Conservation (phyloP, 2,113 vertebrate genomes). For the Nettapus auritus region DNA sequence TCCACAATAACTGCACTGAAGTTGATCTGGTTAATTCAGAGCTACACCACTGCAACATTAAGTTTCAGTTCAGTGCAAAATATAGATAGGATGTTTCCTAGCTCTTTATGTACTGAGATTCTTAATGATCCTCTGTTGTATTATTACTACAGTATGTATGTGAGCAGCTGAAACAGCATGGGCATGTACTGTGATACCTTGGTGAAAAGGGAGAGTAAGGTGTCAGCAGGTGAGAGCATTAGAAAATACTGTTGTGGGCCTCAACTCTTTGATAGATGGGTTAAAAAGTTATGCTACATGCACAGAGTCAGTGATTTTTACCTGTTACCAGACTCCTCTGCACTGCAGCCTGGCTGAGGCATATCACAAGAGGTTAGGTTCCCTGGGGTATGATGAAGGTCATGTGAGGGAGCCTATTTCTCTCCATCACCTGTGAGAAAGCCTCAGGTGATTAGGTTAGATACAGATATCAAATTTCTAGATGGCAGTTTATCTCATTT, state of each 20-base stretch:
- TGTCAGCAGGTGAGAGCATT: accelerated
- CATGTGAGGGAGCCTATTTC: not conserved
- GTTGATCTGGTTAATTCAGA: conserved; percentile 44
- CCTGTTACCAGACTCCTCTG: not conserved
- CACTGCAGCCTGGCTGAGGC: not conserved
- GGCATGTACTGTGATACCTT: not conserved
- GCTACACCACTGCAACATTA: not conserved
- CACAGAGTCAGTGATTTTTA: not conserved
- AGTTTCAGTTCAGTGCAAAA: conserved; percentile 21
- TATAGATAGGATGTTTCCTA: not conserved
- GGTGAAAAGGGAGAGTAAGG: not conserved
- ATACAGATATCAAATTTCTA: conserved; percentile 51
- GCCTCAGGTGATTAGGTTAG: conserved; percentile 44
- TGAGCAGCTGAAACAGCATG: not conserved
- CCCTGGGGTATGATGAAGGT: not conserved
- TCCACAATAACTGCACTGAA: conserved; percentile 29
- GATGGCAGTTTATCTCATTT: conserved; percentile 50
- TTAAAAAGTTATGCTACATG: not conserved
- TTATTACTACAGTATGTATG: not conserved
- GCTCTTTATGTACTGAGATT: not conserved
- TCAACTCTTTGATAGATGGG: not conserved
- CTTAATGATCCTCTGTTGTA: not conserved
- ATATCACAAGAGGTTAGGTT: not conserved
- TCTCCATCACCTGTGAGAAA: conserved; percentile 30
- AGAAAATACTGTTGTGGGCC: not conserved